Conservation (phyloP, 2,888 invertebrate genomes). For the Aspidiotus destructor region DNA sequence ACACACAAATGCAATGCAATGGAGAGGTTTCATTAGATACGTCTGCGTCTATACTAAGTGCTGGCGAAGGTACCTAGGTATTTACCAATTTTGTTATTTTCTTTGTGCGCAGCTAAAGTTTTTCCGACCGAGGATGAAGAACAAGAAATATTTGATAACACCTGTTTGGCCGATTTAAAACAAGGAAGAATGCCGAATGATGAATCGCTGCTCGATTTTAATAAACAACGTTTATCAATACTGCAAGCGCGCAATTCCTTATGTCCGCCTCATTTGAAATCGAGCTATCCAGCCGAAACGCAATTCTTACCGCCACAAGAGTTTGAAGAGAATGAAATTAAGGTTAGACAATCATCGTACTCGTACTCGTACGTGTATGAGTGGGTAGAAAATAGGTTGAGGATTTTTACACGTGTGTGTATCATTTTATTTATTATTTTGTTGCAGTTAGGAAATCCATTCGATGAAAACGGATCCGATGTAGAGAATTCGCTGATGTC, state of each 20-base stretch:
- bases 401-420: neutral
- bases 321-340: constrained; percentile 57
- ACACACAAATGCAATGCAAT: no score
- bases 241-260: constrained; percentile 70
- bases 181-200: constrained; percentile 55
- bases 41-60: no score
- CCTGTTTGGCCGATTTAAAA: constrained; percentile 55
- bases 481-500: constrained; percentile 34
- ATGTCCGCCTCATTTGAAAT: constrained; percentile 73
- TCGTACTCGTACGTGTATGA: neutral
- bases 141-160: constrained; percentile 72
- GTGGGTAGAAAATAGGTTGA: neutral
- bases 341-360: constrained; percentile 43
- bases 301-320: constrained; percentile 50
- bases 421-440: constrained; percentile 7
- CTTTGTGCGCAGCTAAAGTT: constrained; percentile 38
- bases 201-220: constrained; percentile 73
- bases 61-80: constrained; percentile 3
- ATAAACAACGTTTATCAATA: constrained; percentile 49
- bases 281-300: constrained; percentile 72
- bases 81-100: constrained; percentile 1
- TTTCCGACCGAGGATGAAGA: constrained; percentile 56
- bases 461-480: constrained; percentile 26
- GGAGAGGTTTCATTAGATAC: no score
- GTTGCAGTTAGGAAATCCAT: constrained; percentile 7